Evolutionary conservation across 2,888 invertebrate species (phyloP).

Genomic region (Melieria picta): DNA sequence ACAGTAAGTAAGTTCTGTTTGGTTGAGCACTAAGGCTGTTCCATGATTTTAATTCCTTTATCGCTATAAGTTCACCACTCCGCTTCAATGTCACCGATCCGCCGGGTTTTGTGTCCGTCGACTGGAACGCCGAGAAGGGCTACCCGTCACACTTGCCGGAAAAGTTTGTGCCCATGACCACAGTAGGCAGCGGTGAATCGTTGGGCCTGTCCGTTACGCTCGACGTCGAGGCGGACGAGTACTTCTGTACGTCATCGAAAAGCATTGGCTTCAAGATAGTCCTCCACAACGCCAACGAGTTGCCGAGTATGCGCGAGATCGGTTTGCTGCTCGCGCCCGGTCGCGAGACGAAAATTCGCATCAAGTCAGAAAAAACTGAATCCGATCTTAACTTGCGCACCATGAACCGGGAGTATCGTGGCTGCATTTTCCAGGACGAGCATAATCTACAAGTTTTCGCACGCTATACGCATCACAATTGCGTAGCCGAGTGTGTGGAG

Average conservation of each 20-base stretch:
- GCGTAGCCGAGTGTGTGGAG: conserved; percentile 79
- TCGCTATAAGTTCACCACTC: too few relatives aligned
- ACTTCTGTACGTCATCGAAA: conserved; percentile 80
- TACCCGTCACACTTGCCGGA: conserved; percentile 69
- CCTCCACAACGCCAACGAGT: conserved; percentile 43
- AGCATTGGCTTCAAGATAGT: conserved; percentile 59
- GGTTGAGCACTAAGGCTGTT: not conserved
- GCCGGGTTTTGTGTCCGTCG: conserved; percentile 55
- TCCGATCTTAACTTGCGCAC: conserved; percentile 38
- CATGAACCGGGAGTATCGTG: conserved; percentile 59
- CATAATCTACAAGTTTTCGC: conserved; percentile 71
- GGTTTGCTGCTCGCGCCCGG: conserved; percentile 45
- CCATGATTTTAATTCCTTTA: too few relatives aligned
- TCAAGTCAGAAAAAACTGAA: conserved; percentile 42
- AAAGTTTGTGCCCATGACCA: conserved; percentile 69
- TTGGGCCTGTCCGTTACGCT: conserved; percentile 76
- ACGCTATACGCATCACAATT: conserved; percentile 79
- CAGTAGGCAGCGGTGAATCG: conserved; percentile 71
- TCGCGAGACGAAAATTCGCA: conserved; percentile 45
- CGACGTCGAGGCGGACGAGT: conserved; percentile 75
- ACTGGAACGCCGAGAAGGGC: conserved; percentile 79
- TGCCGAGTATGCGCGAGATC: conserved; percentile 44
- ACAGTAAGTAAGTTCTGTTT: conserved; percentile 30
- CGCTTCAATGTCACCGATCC: not conserved
- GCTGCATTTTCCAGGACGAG: conserved; percentile 77